phyloP scores from a whole-genome alignment of 2,888 invertebrate genomes.

The Torymus tubicola region DNA sequence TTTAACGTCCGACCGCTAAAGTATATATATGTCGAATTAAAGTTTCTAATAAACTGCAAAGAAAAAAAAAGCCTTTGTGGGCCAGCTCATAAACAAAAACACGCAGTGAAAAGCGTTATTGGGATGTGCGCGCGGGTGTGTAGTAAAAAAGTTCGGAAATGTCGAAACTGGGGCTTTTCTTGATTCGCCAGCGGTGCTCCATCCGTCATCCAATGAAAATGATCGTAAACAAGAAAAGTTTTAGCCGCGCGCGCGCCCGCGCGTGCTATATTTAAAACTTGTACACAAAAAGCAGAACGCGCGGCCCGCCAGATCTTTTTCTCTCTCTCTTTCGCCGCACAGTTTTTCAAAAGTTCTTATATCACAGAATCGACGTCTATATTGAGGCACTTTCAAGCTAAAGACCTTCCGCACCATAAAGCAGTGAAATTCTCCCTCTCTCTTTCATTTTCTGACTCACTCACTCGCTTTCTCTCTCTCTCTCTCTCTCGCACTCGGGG shows the following conservation, averaged over 20 bases:
- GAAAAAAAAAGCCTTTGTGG: neutral
- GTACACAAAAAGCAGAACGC: neutral
- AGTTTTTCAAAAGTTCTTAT: slow-evolving; percentile 21
- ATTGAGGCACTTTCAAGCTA: slow-evolving; percentile 32
- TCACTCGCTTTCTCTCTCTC: slow-evolving; percentile 7
- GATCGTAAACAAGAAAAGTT: slow-evolving; percentile 38
- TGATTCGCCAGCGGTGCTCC: neutral
- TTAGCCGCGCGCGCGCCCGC: too few species aligned
- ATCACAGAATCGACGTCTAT: slow-evolving; percentile 41
- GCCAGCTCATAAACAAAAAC: neutral
- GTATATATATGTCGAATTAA: too few species aligned
- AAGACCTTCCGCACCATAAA: slow-evolving; percentile 43
- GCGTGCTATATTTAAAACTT: slow-evolving; percentile 31
- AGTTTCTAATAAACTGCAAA: neutral
- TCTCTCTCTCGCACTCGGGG: slow-evolving; percentile 20
- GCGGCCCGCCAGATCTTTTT: neutral
- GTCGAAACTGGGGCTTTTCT: slow-evolving; percentile 38
- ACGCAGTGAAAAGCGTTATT: neutral
- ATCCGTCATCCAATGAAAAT: slow-evolving; percentile 46
- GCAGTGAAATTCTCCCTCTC: slow-evolving; percentile 13
- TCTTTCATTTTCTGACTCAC: neutral
- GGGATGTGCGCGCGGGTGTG: neutral
- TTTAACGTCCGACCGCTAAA: neutral
- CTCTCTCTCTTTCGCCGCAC: neutral
- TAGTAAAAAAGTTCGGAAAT: slow-evolving; percentile 36